Percentiles rank a stretch among this genome's conserved stretches.
Conservation (phyloP, 1,140 invertebrate genomes). For the Pogonomyrmex barbatus region DNA sequence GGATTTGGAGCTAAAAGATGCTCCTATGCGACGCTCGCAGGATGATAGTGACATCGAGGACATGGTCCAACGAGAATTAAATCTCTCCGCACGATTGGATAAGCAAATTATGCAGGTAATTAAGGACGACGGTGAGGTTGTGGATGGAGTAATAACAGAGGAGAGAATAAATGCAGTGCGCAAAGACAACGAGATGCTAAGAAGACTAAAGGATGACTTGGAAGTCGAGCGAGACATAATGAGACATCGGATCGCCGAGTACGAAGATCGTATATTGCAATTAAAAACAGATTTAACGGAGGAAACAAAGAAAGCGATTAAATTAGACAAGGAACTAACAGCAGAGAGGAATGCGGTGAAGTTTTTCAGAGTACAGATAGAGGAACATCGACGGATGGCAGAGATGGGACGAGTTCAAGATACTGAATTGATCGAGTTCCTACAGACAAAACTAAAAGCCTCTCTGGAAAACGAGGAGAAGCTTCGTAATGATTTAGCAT, state of each 20-base stretch:
- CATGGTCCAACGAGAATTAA: conserved; percentile 88
- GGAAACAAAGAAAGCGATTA: conserved; percentile 75
- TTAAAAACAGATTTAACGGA: conserved; percentile 80
- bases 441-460: conserved; percentile 76
- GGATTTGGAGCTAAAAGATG: conserved; percentile 80
- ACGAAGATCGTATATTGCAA: conserved; percentile 82
- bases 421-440: conserved; percentile 80
- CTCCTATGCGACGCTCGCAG: conserved; percentile 52
- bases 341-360: conserved; percentile 78
- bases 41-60: conserved; percentile 86
- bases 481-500: conserved; percentile 74
- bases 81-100: conserved; percentile 88
- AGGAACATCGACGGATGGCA: conserved; percentile 76
- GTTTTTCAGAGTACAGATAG: conserved; percentile 77
- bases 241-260: conserved; percentile 81
- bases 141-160: conserved; percentile 70
- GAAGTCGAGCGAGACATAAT: conserved; percentile 82
- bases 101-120: conserved; percentile 87
- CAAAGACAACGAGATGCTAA: conserved; percentile 85
- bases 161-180: conserved; percentile 77
- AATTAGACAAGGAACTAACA: conserved; percentile 79
- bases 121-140: conserved; percentile 81
- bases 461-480: conserved; percentile 78
- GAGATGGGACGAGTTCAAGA: conserved; percentile 78
- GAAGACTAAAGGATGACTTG: conserved; percentile 82